Evolutionary conservation across 1,140 invertebrate species (phyloP), one percentile per base, ranked within the genome.

Genomic region (Drosophila sturtevanti): DNA sequence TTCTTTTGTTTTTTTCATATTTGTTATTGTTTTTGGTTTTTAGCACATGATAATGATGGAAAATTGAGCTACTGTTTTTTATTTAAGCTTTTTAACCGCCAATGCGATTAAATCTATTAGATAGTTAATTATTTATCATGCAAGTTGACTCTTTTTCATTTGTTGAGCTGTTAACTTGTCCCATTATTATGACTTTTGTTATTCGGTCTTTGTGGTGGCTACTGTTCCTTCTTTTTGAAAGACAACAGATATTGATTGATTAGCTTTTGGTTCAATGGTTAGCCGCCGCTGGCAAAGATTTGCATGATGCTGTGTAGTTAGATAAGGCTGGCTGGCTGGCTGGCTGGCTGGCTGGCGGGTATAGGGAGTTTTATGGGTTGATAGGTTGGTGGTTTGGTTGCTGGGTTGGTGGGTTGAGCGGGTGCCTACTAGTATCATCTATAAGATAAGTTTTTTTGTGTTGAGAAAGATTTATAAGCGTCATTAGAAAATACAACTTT

Each of bases 401-500:
- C 14, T 4, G 41, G 41, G 14, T 44, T 6, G 6, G 41, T 21
- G 41, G 41, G 41, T 48, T 31, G 41, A 44, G 16, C 16, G 16
- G 41, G 16, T 44, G 41, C 16, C 16, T 18, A 48, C 16, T 18
- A 48, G 41, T 48, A 48, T 48, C 41, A 48, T 48, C 41, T 48
- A 21, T 21, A 5, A 48, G 18, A 48, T 48, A 48, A 48, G n/a
- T 48, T 48, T 48, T 44, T 9, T 16, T 48, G 41, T 10, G 41
- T 48, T 48, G 16, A 24, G 12, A 41, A 62, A 60, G 58, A 60
- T 60, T 60, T 60, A 60, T 62, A 62, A 44, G 60, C 35, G 31
- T 77, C 75, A 77, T 77, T 77, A 77, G 74, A 77, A 68, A 61
- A 63, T 63, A 34, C 60, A 72, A 66, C 67, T 75, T 74, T 74